Conservation (phyloP, 2,113 vertebrate species). For the Lamprologus tigripictilis region DNA sequence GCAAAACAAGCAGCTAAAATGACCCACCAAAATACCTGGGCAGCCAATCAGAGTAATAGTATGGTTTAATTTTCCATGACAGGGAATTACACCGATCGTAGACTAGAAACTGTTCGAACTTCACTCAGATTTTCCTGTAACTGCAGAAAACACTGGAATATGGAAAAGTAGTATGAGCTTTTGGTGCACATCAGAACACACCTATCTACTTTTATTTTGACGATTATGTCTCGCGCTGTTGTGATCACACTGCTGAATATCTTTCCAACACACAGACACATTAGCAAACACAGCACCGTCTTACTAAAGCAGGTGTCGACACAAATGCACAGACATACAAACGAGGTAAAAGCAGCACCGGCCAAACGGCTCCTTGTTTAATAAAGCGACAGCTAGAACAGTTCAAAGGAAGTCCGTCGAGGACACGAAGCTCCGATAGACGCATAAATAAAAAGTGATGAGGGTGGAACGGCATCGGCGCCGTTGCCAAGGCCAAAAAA, state of each 20-base stretch:
- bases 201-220: neutral
- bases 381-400: neutral
- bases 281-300: neutral
- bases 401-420: accelerated
- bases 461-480: neutral
- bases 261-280: neutral
- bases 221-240: accelerated
- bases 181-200: neutral
- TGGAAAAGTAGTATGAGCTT: neutral
- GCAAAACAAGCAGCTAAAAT: neutral
- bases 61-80: neutral
- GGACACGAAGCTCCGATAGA: neutral
- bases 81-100: accelerated
- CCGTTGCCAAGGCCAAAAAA: neutral
- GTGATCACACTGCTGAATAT: neutral
- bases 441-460: neutral
- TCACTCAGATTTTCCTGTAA: neutral
- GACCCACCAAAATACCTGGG: accelerated
- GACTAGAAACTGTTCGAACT: neutral
- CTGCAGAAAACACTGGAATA: neutral
- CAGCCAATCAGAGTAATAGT: neutral
- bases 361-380: neutral
- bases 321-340: neutral
- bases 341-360: neutral
- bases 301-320: neutral